Percentiles rank a stretch among this genome's conserved stretches.
These are phyloP conservation scores for Elysia crispata DNA, from an alignment of 2,888 invertebrate species.

Conservation along the genomic window DNA sequence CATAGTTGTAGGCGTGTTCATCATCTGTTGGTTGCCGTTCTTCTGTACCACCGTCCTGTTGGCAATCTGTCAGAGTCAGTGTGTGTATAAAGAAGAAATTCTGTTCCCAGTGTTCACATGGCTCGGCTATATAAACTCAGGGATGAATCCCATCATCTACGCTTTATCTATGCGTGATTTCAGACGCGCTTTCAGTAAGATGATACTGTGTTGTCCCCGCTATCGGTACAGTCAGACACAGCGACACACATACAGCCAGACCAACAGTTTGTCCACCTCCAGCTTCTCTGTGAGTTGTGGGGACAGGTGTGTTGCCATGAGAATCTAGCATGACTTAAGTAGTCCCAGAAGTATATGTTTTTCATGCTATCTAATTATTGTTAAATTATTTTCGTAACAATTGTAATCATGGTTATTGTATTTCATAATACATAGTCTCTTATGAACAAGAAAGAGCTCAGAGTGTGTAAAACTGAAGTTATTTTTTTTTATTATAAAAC, in stretches of 20 bases:
- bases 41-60: constrained; percentile 95
- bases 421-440: too few relatives aligned
- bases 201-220: constrained; percentile 83
- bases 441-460: too few relatives aligned
- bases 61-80: constrained; percentile 87
- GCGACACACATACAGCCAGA: constrained; percentile 54
- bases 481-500: too few relatives aligned
- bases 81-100: constrained; percentile 68
- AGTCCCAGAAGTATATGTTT: too few relatives aligned
- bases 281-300: constrained; percentile 60
- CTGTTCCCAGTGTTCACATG: constrained; percentile 76
- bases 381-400: too few relatives aligned
- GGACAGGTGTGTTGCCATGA: constrained; percentile 55
- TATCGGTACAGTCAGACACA: constrained; percentile 58
- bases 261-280: constrained; percentile 62
- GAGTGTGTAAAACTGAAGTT: too few relatives aligned
- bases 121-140: constrained; percentile 78
- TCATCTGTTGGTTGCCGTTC: constrained; percentile 98
- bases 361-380: too few relatives aligned
- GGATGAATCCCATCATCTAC: constrained; percentile 90
- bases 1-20: constrained; percentile 97
- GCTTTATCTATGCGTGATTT: constrained; percentile 99
- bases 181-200: constrained; percentile 90
- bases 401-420: too few relatives aligned
- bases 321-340: constrained; percentile 40